A percentile compares a stretch with the other conserved stretches of the same genome.
These are phyloP conservation scores for Brachyhypopomus occidentalis DNA, from an alignment of 2,113 vertebrate species.

Conservation along the genomic window DNA sequence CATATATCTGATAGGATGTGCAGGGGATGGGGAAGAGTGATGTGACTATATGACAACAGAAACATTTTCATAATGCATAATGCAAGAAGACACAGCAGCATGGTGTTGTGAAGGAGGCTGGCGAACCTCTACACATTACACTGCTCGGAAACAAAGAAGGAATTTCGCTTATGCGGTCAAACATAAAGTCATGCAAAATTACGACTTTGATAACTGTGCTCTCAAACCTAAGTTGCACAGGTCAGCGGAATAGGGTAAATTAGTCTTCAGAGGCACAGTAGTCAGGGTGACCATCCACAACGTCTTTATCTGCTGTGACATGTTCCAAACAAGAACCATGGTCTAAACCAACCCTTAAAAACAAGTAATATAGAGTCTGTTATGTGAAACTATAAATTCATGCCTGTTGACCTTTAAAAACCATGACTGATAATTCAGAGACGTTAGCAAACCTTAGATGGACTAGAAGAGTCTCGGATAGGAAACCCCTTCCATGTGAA, in stretches of 20 bases:
- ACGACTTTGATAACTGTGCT: slow-evolving; percentile 33
- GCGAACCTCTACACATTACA: background rate
- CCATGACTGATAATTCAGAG: background rate
- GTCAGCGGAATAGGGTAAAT: slow-evolving; percentile 8
- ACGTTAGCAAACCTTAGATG: background rate
- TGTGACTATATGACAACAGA: background rate
- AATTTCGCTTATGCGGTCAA: background rate
- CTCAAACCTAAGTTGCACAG: slow-evolving; percentile 15
- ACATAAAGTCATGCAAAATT: background rate
- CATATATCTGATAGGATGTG: too few relatives aligned
- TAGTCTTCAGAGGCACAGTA: background rate
- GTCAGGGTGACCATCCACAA: background rate
- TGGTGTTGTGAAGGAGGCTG: background rate
- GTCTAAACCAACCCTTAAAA: background rate
- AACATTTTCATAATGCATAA: background rate
- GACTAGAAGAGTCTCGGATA: background rate
- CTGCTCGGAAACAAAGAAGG: background rate
- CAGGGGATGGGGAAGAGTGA: too few relatives aligned
- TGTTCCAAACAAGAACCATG: background rate
- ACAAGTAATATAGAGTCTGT: background rate
- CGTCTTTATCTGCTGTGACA: background rate
- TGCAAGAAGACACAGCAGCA: background rate
- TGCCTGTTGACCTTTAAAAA: background rate
- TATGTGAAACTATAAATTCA: background rate
- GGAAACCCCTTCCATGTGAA: background rate